Evolutionary conservation across 2,888 invertebrate species (phyloP), one percentile per base, ranked within the genome.

Genomic region (Acrobasis suavella): DNA sequence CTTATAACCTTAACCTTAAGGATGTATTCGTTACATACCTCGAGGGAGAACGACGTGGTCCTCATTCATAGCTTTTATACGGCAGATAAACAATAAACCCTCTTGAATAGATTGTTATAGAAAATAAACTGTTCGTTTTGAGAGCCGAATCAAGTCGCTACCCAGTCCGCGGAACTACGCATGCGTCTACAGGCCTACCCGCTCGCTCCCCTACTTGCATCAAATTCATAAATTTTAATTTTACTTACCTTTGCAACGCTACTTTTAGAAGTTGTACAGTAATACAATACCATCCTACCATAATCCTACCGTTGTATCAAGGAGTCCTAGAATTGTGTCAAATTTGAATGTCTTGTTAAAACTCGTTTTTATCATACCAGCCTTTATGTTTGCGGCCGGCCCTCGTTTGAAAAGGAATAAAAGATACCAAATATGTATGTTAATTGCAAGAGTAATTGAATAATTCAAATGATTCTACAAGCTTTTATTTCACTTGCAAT

Each of bases 1-100:
- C 65, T 64, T 65, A 71, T 76, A 76, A 78, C 72, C 75, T 75
- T 69, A 69, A 65, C 63, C n/a, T 60, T 60, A 64, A 58, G 62
- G 61, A 65, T 60, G 64, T 64, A 69, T 62, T 66, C 58, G 52
- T 49, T 65, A 76, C 94, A 94, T 93, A 96, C 97, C 96, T 96
- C 96, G 93, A 96, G 94, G 89, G 96, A 95, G 91, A 96, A 94
- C 94, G 94, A 95, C 93, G 96, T 96, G 94, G 96, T 95, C 96
- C 95, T 96, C 96, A 97, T 97, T 96, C 97, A 97, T 96, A 96
- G 94, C 94, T 91, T 84, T 88, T 91, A 83, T 86, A 70, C 82
- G 78, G 76, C 90, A 83, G 81, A 81, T 81, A 76, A 69, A 82
- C 75, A 79, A 81, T 80, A 74, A 91, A 89, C 84, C 76, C 80